A percentile compares a stretch with the other conserved stretches of the same genome.
phyloP scores from a whole-genome alignment of 2,113 vertebrate species.

The Bothrops jararaca region DNA sequence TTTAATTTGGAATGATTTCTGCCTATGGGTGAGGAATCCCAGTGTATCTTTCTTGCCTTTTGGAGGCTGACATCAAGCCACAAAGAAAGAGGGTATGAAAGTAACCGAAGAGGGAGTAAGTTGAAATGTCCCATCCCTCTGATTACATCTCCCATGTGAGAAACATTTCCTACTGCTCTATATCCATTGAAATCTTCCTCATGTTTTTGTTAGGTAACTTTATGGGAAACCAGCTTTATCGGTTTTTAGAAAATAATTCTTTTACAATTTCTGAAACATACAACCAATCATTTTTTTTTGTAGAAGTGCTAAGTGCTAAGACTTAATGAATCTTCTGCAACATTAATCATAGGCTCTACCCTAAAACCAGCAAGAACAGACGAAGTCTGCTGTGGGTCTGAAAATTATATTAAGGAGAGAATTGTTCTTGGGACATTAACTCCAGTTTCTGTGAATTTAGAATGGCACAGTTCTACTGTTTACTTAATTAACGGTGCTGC shows the following conservation, averaged over 20 bases:
- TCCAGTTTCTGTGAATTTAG: slow-evolving; percentile 12
- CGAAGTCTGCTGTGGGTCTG: slow-evolving; percentile 29
- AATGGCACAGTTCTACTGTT: background rate
- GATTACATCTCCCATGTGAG: background rate
- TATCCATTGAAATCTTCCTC: slow-evolving; percentile 42
- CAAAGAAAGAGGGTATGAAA: background rate
- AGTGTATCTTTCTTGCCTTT: background rate
- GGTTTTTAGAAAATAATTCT: background rate
- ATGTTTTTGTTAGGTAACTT: slow-evolving; percentile 34
- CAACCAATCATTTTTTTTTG: slow-evolving; percentile 20
- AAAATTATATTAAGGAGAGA: slow-evolving; percentile 24
- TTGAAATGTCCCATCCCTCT: background rate
- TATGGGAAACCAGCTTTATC: slow-evolving; percentile 42
- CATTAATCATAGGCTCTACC: slow-evolving; percentile 35
- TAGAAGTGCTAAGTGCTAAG: slow-evolving; percentile 26
- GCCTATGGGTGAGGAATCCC: background rate
- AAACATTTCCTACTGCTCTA: slow-evolving; percentile 25
- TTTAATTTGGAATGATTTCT: background rate
- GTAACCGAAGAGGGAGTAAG: background rate
- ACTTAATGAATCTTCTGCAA: slow-evolving; percentile 39
- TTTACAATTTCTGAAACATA: background rate
- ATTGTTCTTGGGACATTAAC: slow-evolving; percentile 24
- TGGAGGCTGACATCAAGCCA: background rate
- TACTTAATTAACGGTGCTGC: background rate
- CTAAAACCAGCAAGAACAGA: slow-evolving; percentile 40